phyloP scores from a whole-genome alignment of 2,797 vertebrate genomes.

The Squalus acanthias region DNA sequence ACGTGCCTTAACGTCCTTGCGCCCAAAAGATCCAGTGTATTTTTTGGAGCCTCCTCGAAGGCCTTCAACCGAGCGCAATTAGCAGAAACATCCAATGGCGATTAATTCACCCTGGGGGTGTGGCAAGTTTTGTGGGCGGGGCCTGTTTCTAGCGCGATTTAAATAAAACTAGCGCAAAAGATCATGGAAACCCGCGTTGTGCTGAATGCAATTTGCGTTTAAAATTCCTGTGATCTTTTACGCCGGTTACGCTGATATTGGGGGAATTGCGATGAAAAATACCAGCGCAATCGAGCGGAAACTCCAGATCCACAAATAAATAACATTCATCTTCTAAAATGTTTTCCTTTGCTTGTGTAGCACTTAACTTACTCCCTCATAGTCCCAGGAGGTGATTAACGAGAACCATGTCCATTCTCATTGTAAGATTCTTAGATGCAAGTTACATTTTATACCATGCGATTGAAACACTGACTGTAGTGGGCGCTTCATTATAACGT shows the following conservation, averaged over 20 bases:
- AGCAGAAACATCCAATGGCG: not conserved
- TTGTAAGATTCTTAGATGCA: no score
- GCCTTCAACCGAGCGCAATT: not conserved
- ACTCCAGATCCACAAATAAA: not conserved
- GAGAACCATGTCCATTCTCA: not conserved
- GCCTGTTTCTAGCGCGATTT: no score
- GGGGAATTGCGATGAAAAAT: not conserved
- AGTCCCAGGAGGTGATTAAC: not conserved
- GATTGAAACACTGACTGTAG: not conserved
- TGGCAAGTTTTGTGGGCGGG: no score
- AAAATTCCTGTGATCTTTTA: not conserved
- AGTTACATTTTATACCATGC: not conserved
- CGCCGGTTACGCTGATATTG: not conserved
- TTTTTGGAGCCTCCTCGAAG: not conserved
- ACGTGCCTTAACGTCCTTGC: not conserved
- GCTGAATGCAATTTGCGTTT: not conserved
- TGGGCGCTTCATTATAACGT: not conserved
- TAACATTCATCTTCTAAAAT: not conserved
- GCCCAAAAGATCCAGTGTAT: not conserved
- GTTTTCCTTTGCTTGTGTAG: not conserved
- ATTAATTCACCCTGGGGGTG: not conserved
- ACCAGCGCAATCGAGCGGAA: not conserved
- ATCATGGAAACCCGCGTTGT: no score
- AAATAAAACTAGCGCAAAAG: no score
- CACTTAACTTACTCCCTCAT: not conserved